phyloP scores from a whole-genome alignment of 37 sponge, comb jelly and placozoan species.

The Hormiphora californensis region DNA sequence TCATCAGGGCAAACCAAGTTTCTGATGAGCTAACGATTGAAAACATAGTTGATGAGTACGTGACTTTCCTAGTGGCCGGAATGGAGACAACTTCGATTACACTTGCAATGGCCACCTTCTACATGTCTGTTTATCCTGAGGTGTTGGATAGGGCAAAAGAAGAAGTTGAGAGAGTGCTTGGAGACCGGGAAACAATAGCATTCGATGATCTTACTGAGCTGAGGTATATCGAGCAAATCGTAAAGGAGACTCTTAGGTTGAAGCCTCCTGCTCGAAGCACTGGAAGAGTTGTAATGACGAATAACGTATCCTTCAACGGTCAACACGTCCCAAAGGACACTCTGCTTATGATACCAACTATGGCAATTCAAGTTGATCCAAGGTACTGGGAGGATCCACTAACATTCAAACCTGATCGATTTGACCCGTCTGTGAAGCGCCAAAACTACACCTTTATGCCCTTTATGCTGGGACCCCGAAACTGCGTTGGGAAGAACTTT shows the following conservation, averaged over 20 bases:
- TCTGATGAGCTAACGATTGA: slow-evolving; percentile 1
- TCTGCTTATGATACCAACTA: not conserved
- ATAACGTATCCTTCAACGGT: not conserved
- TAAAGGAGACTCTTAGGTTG: slow-evolving; percentile 37
- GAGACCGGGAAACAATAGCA: not conserved
- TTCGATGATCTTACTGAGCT: not conserved
- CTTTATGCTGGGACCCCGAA: not conserved
- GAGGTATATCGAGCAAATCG: not conserved
- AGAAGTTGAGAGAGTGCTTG: slow-evolving; percentile 26
- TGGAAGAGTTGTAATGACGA: not conserved
- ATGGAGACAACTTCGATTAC: slow-evolving; percentile 44
- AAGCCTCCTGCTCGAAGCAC: not conserved
- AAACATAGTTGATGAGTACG: slow-evolving; percentile 3
- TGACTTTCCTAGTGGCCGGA: not conserved
- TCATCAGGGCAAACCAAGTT: not conserved
- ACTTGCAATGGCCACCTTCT: not conserved
- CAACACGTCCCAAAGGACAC: not conserved
- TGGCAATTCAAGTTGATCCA: not conserved
- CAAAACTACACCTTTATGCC: slow-evolving; percentile 18
- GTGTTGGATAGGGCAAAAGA: not conserved
- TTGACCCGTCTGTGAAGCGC: not conserved
- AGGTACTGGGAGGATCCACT: slow-evolving; percentile 1
- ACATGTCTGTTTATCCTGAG: not conserved
- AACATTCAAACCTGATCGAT: not conserved
- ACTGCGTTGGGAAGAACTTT: slow-evolving; percentile 32